Conservation (phyloP, 2,113 vertebrate species). For the Trinectes maculatus region DNA sequence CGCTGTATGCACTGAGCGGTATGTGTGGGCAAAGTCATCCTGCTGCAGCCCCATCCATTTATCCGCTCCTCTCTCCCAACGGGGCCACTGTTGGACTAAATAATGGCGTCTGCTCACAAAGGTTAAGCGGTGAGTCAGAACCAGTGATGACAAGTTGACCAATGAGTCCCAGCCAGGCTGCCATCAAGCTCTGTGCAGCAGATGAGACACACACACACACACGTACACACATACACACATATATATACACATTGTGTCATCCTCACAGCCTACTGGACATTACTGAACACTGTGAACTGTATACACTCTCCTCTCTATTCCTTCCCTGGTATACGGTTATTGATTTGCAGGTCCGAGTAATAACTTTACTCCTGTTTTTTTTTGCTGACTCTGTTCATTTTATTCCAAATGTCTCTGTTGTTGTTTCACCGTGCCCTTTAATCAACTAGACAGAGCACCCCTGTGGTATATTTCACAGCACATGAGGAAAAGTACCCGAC, state of each 20-base stretch:
- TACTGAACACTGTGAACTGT: constrained; percentile 38
- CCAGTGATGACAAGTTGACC: constrained; percentile 69
- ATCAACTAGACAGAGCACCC: neutral
- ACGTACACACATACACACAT: constrained; percentile 33
- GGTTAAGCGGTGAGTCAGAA: constrained; percentile 77
- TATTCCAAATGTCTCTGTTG: constrained; percentile 12
- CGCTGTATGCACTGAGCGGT: constrained; percentile 1
- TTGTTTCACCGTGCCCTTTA: neutral
- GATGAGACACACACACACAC: constrained; percentile 35
- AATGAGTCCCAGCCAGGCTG: constrained; percentile 55
- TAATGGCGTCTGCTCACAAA: constrained; percentile 62
- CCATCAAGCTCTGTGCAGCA: constrained; percentile 41
- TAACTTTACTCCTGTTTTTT: constrained; percentile 5
- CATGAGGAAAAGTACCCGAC: too few species aligned
- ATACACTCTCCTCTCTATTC: constrained; percentile 16
- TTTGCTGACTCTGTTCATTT: constrained; percentile 8
- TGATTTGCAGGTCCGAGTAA: constrained; percentile 19
- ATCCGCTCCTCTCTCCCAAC: constrained; percentile 39
- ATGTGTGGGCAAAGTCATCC: neutral
- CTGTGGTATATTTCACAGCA: too few species aligned
- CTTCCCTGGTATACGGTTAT: neutral
- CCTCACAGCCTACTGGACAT: constrained; percentile 26
- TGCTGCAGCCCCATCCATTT: constrained; percentile 47
- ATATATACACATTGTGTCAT: constrained; percentile 8
- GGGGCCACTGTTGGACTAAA: constrained; percentile 63